A percentile compares a stretch with the other conserved stretches of the same genome.
Evolutionary conservation across 2,797 vertebrate genomes (phyloP).

Genomic region (Gila robusta): DNA sequence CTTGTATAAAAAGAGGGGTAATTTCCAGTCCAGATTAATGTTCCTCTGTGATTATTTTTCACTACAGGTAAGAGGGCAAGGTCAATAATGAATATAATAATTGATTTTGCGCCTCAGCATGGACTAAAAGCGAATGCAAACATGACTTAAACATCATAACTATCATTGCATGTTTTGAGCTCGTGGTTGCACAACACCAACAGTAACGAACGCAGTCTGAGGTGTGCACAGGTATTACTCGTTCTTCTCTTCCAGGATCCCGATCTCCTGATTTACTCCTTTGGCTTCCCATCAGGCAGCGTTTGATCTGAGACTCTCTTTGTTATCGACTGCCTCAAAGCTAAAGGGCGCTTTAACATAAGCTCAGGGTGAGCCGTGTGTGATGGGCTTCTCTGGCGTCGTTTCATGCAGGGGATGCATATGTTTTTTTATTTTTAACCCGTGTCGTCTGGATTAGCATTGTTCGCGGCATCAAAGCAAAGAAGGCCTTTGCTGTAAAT

Average conservation of each 20-base stretch:
- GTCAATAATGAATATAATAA: background rate
- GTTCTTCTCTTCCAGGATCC: background rate
- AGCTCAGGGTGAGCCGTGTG: background rate
- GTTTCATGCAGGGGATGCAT: background rate
- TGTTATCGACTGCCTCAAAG: background rate
- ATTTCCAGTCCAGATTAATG: background rate
- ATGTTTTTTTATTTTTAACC: conserved; percentile 55
- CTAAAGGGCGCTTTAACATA: conserved; percentile 3
- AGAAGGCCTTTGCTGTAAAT: conserved; percentile 28
- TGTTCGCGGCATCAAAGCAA: conserved; percentile 48
- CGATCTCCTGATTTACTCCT: conserved; percentile 25
- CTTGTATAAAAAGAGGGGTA: background rate
- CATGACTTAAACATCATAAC: background rate
- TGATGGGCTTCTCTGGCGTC: background rate
- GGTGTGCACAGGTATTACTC: background rate
- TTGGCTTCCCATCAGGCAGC: conserved; percentile 13
- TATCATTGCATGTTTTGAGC: no score
- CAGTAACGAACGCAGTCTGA: no score
- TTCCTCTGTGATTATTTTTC: background rate
- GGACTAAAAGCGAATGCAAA: background rate
- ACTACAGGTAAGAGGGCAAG: background rate
- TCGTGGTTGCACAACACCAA: background rate
- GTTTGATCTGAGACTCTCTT: conserved; percentile 40
- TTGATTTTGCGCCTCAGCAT: background rate
- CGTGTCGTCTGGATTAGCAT: conserved; percentile 50